These are phyloP conservation scores for Chironomus tentans DNA, from an alignment of 2,888 invertebrate species.

Conservation along the genomic window DNA sequence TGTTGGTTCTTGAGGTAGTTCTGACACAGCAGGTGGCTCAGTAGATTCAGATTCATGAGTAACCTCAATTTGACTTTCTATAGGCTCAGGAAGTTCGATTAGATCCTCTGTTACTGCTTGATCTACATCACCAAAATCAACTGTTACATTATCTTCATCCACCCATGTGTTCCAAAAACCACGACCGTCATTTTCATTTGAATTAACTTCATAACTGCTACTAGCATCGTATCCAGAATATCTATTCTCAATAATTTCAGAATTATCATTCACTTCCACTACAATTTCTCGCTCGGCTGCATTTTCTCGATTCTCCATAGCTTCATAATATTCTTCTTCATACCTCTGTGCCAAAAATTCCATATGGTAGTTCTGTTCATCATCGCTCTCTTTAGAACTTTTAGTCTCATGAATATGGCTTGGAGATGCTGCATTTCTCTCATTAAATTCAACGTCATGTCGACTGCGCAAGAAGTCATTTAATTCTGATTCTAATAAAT, in stretches of 20 bases:
- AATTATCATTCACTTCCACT: slow-evolving; percentile 25
- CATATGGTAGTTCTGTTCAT: neutral
- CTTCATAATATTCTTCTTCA: slow-evolving; percentile 5
- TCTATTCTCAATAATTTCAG: neutral
- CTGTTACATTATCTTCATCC: no score
- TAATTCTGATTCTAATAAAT: neutral
- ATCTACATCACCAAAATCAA: no score
- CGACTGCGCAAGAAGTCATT: neutral
- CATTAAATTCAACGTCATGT: slow-evolving; percentile 19
- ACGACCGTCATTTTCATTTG: no score
- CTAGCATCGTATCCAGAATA: no score
- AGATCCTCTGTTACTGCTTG: no score
- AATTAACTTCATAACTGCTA: no score
- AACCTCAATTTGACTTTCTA: no score
- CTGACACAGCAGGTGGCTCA: no score
- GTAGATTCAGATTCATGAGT: no score
- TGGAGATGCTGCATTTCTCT: slow-evolving; percentile 2
- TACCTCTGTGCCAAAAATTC: slow-evolving; percentile 4
- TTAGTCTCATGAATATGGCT: neutral
- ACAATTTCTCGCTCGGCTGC: neutral
- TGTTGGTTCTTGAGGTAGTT: no score
- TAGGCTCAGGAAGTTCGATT: no score
- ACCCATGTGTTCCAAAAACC: no score
- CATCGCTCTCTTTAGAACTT: neutral
- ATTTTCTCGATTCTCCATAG: neutral